These are phyloP conservation scores for Aplocera efformata DNA, from an alignment of 2,888 invertebrate species.

Conservation along the genomic window DNA sequence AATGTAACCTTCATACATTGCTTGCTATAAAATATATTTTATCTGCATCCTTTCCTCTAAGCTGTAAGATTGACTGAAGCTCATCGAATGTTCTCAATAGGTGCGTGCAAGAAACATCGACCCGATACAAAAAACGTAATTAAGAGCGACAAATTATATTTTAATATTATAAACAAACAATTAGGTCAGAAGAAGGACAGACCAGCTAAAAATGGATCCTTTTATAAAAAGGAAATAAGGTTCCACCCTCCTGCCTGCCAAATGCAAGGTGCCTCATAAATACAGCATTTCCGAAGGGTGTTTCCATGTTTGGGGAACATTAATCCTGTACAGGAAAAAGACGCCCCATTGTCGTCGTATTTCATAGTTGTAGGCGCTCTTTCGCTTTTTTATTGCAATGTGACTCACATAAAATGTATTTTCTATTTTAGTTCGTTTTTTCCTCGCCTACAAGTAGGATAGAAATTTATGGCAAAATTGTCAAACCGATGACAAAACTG, in stretches of 20 bases:
- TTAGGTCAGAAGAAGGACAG: not conserved
- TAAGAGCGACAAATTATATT: no score
- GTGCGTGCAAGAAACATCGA: no score
- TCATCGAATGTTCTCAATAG: no score
- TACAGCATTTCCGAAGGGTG: constrained; percentile 45
- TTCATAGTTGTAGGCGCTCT: constrained; percentile 44
- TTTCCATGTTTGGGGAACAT: constrained; percentile 51
- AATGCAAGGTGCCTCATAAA: constrained; percentile 44
- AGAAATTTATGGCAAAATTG: constrained; percentile 5
- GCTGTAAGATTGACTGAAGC: constrained; percentile 23
- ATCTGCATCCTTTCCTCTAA: constrained; percentile 54
- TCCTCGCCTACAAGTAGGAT: no score
- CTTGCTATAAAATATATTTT: constrained; percentile 37
- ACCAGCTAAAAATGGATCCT: not conserved
- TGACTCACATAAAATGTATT: constrained; percentile 26
- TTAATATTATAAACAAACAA: no score
- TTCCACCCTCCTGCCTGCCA: constrained; percentile 21
- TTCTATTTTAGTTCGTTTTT: not conserved
- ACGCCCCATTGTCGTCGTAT: constrained; percentile 39
- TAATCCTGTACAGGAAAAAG: constrained; percentile 50
- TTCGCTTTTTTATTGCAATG: constrained; percentile 31
- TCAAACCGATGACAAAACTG: constrained; percentile 8
- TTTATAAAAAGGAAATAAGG: constrained; percentile 6
- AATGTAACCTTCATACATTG: constrained; percentile 33
- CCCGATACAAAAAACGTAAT: no score